Base-by-base conservation (phyloP, 2,113 vertebrate genomes). In the Rhodinocichla rosea region DNA sequence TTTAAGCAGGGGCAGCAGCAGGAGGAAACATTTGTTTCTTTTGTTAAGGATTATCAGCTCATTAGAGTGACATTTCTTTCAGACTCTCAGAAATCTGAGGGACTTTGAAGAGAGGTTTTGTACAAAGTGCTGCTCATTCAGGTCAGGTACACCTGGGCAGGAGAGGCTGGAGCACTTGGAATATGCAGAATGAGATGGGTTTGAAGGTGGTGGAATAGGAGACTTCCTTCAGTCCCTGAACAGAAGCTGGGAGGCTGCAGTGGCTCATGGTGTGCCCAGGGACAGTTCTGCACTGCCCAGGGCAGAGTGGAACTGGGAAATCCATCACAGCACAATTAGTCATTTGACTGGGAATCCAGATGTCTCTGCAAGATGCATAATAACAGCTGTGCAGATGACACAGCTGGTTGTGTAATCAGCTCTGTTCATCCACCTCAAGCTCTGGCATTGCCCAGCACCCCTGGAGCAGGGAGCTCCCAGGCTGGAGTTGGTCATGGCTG, bases 401-500 rank as follows among this genome's bases (percentile, higher is more conserved):
- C 92, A 49, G 18, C 24, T 15, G 33, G 20, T 35, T 78, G 93
- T 82, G 81, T 39, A 19, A 75, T 79, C 90, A 37, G 21, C 10
- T 39, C 24, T 68, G 37, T 37, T 52, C 28, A 84, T 63, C 93
- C 87, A 52, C 49, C 87, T 84, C 5, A 22, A 50, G 35, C 17
- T 11, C 27, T 91, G 95, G 65, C 90, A 8, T 42, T 77, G 26
- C 2, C 42, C 53, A 8, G 68, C 44, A 1, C 18, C 37, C 7
- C 62, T 65, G 30, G 27, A 35, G 3, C 7, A 15, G 7, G 50
- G 80, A 89, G 93, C 91, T 95, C 64, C 67, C 27, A 0, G 5
- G 24, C 13, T 11, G 10, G 23, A 26, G 19, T 2, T 1, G 1
- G 0, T 5, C 0, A 1, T 3, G 82, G 65, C 73, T 1, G 11